Percentiles rank a stretch among this genome's conserved stretches.
Evolutionary conservation across 1,140 invertebrate genomes (phyloP).

Genomic region (Dermatophagoides farinae): DNA sequence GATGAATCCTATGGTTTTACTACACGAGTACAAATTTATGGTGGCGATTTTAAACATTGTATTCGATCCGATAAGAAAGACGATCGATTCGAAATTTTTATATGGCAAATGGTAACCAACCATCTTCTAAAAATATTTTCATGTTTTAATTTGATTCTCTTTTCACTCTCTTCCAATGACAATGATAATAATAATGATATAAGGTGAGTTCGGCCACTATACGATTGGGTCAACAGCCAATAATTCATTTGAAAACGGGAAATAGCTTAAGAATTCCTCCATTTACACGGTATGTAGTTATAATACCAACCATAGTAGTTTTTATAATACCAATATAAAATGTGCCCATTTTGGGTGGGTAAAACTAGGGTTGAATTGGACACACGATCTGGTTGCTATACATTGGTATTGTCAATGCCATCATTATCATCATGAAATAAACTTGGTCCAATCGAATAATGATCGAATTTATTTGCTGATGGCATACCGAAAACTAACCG

Average conservation of each 20-base stretch:
- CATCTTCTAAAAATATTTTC: not conserved
- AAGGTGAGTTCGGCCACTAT: not conserved
- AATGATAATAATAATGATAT: not conserved
- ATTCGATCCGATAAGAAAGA: not conserved
- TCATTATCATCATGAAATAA: not conserved
- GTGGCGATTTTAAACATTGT: slow-evolving; percentile 1
- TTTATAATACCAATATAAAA: not conserved
- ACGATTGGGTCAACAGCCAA: not conserved
- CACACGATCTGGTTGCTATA: slow-evolving; percentile 1
- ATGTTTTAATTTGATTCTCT: not conserved
- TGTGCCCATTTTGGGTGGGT: too few relatives aligned
- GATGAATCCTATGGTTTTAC: slow-evolving; percentile 7
- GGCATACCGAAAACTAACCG: not conserved
- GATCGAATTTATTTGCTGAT: not conserved
- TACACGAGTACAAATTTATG: not conserved
- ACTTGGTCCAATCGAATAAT: not conserved
- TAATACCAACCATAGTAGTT: not conserved
- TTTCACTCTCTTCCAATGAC: not conserved
- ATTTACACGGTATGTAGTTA: not conserved
- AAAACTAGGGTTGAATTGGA: not conserved
- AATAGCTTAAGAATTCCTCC: not conserved
- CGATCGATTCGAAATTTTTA: not conserved
- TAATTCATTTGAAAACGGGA: not conserved
- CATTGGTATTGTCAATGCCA: slow-evolving; percentile 7
- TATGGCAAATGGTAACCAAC: not conserved